Evolutionary conservation across 2,113 vertebrate genomes (phyloP), one percentile per base, ranked within the genome.

Genomic region (Progne subis): DNA sequence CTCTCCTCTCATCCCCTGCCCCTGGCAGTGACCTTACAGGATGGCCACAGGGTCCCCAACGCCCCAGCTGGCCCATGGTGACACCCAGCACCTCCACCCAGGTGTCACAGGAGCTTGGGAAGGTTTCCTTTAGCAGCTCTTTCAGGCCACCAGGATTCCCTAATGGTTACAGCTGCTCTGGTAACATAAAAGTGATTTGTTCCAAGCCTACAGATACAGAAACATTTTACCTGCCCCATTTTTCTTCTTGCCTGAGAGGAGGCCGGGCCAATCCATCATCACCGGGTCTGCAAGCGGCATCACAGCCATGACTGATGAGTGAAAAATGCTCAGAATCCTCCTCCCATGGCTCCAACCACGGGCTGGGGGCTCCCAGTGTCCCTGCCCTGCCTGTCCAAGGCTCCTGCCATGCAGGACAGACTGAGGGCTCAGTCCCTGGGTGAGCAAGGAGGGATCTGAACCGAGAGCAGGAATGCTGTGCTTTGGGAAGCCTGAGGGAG

Each of bases 161-260:
- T 56, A 23, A 52, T 14, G 85, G 60, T n/a, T 81, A 56, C 90
- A 78, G 82, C 93, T 83, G 82, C 84, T 89, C 81, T 23, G 34
- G 49, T 89, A 89, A 79, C 81, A 72, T 57, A 49, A 61, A 81
- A 92, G 75, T 76, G 89, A 91, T 71, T 82, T 88, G 72, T 88
- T 93, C 86, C 26, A 39, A 82, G 80, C 60, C 70, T 57, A 65
- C 61, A 69, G 88, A 75, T 44, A 80, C 43, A 89, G 78, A 95
- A 95, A 91, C 84, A 76, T 76, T 92, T 85, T 76, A 67, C 74
- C 93, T 60, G 21, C 59, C 21, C 69, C 43, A 76, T 87, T 95
- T 94, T 94, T 91, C 83, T 82, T 85, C 70, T 77, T 75, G 74
- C 72, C 70, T 52, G 53, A 55, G 78, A 74, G 49, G 43, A 75